These are phyloP conservation scores for Scytalopus superciliaris DNA, from an alignment of 2,113 vertebrate genomes.

Conservation along the genomic window DNA sequence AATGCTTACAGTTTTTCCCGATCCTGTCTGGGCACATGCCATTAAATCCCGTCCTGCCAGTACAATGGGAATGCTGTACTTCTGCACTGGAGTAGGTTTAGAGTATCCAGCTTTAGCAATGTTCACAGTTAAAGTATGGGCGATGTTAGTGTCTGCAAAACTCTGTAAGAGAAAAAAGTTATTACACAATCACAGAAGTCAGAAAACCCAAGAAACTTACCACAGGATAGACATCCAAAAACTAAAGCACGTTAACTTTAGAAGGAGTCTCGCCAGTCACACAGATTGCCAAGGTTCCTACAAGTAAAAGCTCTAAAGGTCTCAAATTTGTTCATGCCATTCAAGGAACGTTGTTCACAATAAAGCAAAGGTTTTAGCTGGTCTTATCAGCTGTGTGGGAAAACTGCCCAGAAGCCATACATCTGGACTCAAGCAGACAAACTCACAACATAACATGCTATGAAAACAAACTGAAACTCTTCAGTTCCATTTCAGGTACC, in stretches of 20 bases:
- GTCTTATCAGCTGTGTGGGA: background rate
- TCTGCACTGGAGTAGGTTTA: constrained; percentile 95
- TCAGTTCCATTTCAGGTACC: background rate
- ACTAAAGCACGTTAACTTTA: background rate
- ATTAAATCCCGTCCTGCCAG: constrained; percentile 89
- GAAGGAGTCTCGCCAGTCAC: background rate
- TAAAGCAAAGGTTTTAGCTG: background rate
- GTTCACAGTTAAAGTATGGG: constrained; percentile 81
- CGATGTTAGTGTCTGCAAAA: constrained; percentile 86
- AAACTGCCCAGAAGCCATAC: background rate
- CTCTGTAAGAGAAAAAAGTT: constrained; percentile 62
- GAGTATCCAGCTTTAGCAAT: constrained; percentile 86
- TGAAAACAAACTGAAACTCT: background rate
- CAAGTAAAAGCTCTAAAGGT: background rate
- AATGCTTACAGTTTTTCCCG: constrained; percentile 92
- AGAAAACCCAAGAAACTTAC: background rate
- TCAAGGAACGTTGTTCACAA: background rate
- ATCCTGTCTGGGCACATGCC: constrained; percentile 97
- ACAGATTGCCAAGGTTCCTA: background rate
- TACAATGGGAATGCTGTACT: constrained; percentile 91
- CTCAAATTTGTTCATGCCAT: background rate
- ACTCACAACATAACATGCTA: background rate
- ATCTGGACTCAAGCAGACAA: background rate
- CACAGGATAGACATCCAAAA: background rate
- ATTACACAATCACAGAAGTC: background rate